Percentiles rank a stretch among this genome's conserved stretches.
Evolutionary conservation across 2,888 invertebrate species (phyloP).

Genomic region (Chelonus formosanus): DNA sequence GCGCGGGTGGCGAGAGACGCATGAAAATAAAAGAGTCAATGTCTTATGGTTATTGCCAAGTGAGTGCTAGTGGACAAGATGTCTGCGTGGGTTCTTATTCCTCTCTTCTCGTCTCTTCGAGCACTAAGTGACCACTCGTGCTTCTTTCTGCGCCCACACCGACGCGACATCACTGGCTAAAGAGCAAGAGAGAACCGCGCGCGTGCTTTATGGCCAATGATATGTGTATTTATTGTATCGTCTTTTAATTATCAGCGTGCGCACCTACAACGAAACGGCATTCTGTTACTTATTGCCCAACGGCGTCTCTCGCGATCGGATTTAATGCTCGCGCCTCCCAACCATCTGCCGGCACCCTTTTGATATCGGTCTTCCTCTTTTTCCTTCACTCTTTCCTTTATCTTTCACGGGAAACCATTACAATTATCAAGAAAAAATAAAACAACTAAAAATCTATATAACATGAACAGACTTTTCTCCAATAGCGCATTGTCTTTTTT

Average conservation of each 20-base stretch:
- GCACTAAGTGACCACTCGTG: slow-evolving; percentile 46
- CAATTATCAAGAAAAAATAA: slow-evolving; percentile 42
- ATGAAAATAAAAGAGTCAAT: slow-evolving; percentile 45
- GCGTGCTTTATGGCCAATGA: slow-evolving; percentile 63
- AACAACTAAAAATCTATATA: slow-evolving; percentile 2
- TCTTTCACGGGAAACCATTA: slow-evolving; percentile 44
- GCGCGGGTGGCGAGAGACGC: slow-evolving; percentile 23
- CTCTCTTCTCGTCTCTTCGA: slow-evolving; percentile 15
- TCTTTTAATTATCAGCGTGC: slow-evolving; percentile 65
- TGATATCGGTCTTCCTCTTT: slow-evolving; percentile 40
- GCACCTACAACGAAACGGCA: slow-evolving; percentile 64
- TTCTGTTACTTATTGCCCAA: slow-evolving; percentile 62
- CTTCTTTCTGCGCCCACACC: slow-evolving; percentile 51
- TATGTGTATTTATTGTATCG: slow-evolving; percentile 65
- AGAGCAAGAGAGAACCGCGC: slow-evolving; percentile 17
- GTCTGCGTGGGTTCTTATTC: slow-evolving; percentile 57
- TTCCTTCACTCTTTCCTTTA: slow-evolving; percentile 38
- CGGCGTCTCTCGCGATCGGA: slow-evolving; percentile 40
- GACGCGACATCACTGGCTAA: slow-evolving; percentile 27
- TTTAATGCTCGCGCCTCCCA: slow-evolving; percentile 53
- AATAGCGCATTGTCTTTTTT: slow-evolving; percentile 27
- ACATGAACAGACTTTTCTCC: slow-evolving; percentile 35
- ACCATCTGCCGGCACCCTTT: slow-evolving; percentile 42
- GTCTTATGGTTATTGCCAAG: slow-evolving; percentile 59
- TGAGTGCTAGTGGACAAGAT: slow-evolving; percentile 54